Evolutionary conservation across 2,797 vertebrate species (phyloP).

Genomic region (Pachyuromys duprasi): DNA sequence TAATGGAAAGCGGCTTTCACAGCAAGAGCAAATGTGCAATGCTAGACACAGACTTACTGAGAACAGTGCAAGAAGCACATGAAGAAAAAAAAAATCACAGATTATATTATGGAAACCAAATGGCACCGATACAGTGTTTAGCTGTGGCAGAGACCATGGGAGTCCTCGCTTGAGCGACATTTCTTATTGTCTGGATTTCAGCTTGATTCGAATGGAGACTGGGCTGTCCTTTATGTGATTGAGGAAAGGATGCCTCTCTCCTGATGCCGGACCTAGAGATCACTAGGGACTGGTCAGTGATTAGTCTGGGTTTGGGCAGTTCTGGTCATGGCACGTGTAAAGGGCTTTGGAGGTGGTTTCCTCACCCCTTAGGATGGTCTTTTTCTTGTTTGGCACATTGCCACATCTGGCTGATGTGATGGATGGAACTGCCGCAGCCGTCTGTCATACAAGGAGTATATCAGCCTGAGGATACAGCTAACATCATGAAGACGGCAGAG

Average conservation of each 20-base stretch:
- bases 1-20: not conserved
- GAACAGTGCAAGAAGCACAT: not conserved
- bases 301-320: not conserved
- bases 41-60: not conserved
- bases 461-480: not conserved
- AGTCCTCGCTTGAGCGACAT: not conserved
- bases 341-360: not conserved
- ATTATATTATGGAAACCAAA: not conserved
- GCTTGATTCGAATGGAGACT: not conserved
- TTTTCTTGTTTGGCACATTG: not conserved
- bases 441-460: not conserved
- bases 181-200: no score
- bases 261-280: not conserved
- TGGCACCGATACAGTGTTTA: not conserved
- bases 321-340: not conserved
- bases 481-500: not conserved
- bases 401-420: not conserved
- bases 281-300: not conserved
- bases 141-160: fast-evolving
- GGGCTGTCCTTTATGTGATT: not conserved
- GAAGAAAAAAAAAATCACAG: not conserved
- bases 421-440: not conserved
- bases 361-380: not conserved
- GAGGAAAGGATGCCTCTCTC: not conserved
- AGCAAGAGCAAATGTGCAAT: not conserved